A percentile compares a stretch with the other conserved stretches of the same genome.
These are phyloP conservation scores for Pipistrellus pygmaeus DNA, from an alignment of 2,797 vertebrate species.

Conservation along the genomic window DNA sequence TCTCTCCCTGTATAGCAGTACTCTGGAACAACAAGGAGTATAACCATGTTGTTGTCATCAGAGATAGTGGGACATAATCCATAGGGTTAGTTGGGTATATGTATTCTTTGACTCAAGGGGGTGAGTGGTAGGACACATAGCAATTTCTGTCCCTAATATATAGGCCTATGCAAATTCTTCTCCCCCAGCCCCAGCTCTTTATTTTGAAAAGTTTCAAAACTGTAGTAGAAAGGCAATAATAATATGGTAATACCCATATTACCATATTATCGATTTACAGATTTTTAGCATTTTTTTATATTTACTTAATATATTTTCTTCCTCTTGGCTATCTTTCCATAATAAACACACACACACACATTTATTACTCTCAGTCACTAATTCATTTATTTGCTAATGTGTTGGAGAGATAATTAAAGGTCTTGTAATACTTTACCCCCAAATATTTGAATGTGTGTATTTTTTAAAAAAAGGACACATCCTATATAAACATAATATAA, in stretches of 20 bases:
- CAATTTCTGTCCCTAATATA: not conserved
- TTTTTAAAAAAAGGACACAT: not conserved
- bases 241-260: not conserved
- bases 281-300: conserved; percentile 6
- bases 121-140: not conserved
- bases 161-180: not conserved
- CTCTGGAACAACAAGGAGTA: not conserved
- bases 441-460: not conserved
- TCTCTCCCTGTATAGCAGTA: not conserved
- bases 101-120: not conserved
- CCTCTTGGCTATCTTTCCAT: not conserved
- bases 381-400: not conserved
- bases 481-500: not conserved
- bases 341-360: not conserved
- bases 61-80: not conserved
- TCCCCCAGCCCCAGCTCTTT: not conserved
- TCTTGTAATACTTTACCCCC: not conserved
- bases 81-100: not conserved
- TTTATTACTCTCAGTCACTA: not conserved
- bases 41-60: not conserved
- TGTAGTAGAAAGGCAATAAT: not conserved
- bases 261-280: not conserved
- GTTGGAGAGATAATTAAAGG: conserved; percentile 10
- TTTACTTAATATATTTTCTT: not conserved
- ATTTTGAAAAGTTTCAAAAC: conserved; percentile 15